phyloP scores from a whole-genome alignment of 2,888 invertebrate species.

The Plutella xylostella region DNA sequence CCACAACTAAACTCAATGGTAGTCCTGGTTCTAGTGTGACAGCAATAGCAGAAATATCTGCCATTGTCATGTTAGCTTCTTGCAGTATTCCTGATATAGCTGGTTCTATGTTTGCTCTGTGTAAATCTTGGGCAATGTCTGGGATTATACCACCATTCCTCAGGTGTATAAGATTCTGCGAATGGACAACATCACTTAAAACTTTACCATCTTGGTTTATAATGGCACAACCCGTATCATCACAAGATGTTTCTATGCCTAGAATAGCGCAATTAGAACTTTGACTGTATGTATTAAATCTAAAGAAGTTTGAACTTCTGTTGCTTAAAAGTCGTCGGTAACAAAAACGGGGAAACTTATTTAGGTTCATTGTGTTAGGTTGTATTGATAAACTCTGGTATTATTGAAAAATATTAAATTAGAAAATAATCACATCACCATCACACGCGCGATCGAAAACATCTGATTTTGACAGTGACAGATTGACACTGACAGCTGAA shows the following conservation, averaged over 20 bases:
- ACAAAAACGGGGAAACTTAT: too few relatives aligned
- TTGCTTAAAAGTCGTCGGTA: too few relatives aligned
- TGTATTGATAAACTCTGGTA: too few relatives aligned
- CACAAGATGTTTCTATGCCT: constrained; percentile 98
- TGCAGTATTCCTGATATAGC: constrained; percentile 78
- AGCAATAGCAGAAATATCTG: constrained; percentile 88
- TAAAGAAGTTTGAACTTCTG: too few relatives aligned
- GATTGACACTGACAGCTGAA: too few relatives aligned
- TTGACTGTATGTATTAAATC: too few relatives aligned
- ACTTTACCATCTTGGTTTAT: constrained; percentile 80
- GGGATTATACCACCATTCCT: constrained; percentile 92
- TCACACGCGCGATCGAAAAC: too few relatives aligned
- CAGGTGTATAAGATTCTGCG: constrained; percentile 83
- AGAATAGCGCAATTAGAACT: constrained; percentile 61
- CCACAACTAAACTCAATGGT: constrained; percentile 81
- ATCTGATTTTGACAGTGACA: too few relatives aligned
- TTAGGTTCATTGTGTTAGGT: too few relatives aligned
- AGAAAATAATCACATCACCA: too few relatives aligned
- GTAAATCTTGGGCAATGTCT: constrained; percentile 86
- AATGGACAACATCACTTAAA: constrained; percentile 83
- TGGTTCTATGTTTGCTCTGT: constrained; percentile 79
- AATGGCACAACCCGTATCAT: constrained; percentile 95
- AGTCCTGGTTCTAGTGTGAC: constrained; percentile 90
- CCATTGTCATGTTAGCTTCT: constrained; percentile 69
- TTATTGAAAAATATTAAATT: too few relatives aligned